These are phyloP conservation scores for Chrysolina americana DNA, from an alignment of 2,888 invertebrate species.

Conservation along the genomic window DNA sequence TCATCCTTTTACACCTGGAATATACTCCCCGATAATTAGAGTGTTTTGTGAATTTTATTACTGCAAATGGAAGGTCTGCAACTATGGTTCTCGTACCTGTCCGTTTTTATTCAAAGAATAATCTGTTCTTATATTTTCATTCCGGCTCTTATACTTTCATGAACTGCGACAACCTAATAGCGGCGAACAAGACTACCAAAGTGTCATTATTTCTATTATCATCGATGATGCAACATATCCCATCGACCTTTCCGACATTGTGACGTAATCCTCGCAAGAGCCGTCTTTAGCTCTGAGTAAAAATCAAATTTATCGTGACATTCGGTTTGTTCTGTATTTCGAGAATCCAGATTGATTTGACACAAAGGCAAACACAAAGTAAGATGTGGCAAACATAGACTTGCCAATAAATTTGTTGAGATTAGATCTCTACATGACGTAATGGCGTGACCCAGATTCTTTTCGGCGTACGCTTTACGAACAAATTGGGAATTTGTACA, in stretches of 20 bases:
- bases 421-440: slow-evolving; percentile 25
- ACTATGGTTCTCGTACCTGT: too few species aligned
- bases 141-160: too few species aligned
- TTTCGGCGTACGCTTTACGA: slow-evolving; percentile 8
- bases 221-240: neutral
- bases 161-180: too few species aligned
- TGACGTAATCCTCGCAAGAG: slow-evolving; percentile 5
- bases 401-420: slow-evolving; percentile 30
- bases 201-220: neutral
- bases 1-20: too few species aligned
- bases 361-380: slow-evolving; percentile 19
- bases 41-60: too few species aligned
- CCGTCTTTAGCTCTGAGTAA: neutral
- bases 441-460: slow-evolving; percentile 22
- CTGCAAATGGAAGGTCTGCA: too few species aligned
- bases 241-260: neutral
- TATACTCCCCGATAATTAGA: too few species aligned
- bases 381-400: slow-evolving; percentile 27
- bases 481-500: slow-evolving; percentile 27
- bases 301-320: slow-evolving; percentile 28
- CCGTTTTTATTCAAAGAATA: too few species aligned
- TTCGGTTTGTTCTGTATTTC: slow-evolving; percentile 17
- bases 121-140: too few species aligned
- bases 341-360: slow-evolving; percentile 26
- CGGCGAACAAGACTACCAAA: neutral